These are phyloP conservation scores for Drosophila monieri DNA, from an alignment of 2,888 invertebrate species.

Conservation along the genomic window DNA sequence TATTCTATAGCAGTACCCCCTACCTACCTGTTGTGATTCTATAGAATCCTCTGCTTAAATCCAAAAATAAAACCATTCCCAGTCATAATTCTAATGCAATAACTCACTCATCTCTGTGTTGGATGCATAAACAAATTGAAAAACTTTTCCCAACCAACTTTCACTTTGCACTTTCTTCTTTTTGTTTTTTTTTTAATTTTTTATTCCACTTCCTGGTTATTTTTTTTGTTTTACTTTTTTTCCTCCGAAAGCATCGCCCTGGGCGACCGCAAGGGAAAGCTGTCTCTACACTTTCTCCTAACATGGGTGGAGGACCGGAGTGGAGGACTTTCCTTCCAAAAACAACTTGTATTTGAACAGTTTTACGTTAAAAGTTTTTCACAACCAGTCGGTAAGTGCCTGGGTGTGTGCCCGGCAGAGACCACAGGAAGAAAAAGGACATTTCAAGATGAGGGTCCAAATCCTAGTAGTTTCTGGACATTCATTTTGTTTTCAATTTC, in stretches of 20 bases:
- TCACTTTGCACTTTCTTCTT: conserved; percentile 50
- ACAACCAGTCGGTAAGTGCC: conserved; percentile 1
- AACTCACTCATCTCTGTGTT: conserved; percentile 61
- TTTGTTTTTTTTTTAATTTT: conserved; percentile 7
- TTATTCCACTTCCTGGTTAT: conserved; percentile 23
- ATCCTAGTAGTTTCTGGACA: conserved; percentile 30
- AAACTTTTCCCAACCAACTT: conserved; percentile 65
- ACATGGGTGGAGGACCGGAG: conserved; percentile 10
- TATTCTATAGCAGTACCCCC: too few relatives aligned
- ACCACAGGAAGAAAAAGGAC: conserved; percentile 11
- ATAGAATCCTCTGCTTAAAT: too few relatives aligned
- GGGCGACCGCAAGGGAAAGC: conserved; percentile 29
- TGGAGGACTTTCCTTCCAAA: conserved; percentile 2
- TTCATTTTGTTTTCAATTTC: conserved; percentile 1
- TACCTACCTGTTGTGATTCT: too few relatives aligned
- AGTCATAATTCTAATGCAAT: conserved; percentile 71
- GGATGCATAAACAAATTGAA: conserved; percentile 77
- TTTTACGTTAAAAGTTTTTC: conserved; percentile 43
- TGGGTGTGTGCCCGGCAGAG: background rate
- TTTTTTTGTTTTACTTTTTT: conserved; percentile 6
- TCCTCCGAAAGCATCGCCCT: conserved; percentile 12
- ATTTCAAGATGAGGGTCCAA: conserved; percentile 32
- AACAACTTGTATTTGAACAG: conserved; percentile 42
- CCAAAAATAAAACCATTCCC: conserved; percentile 3
- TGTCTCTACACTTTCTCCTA: conserved; percentile 1